Evolutionary conservation across 2,113 vertebrate species (phyloP).

Genomic region (Paradisaea rubra): DNA sequence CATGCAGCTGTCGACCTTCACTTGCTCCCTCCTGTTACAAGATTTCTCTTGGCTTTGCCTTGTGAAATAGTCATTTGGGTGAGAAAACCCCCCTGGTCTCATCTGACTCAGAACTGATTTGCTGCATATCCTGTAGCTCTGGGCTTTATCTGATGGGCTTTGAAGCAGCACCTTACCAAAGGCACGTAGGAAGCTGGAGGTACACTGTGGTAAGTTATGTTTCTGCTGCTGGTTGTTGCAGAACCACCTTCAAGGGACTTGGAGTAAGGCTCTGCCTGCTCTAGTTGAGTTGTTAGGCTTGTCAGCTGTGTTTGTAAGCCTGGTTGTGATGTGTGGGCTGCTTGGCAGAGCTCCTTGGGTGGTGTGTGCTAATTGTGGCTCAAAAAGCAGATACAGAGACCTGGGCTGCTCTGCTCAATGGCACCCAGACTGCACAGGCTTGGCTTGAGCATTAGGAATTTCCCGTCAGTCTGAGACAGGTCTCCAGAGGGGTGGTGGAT

Average conservation of each 20-base stretch:
- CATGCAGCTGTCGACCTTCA: neutral
- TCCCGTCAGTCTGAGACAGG: neutral
- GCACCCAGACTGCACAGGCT: neutral
- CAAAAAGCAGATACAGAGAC: neutral
- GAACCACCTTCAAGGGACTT: neutral
- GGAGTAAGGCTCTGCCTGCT: neutral
- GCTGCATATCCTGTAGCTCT: neutral
- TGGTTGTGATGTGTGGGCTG: neutral
- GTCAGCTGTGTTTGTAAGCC: neutral
- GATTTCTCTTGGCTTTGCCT: neutral
- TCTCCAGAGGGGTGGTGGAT: neutral
- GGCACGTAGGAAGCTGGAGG: neutral
- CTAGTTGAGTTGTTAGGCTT: fast-evolving
- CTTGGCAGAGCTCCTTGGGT: neutral
- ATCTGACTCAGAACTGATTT: neutral
- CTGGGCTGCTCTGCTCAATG: neutral
- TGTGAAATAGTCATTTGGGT: neutral
- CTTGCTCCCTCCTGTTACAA: neutral
- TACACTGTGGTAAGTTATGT: neutral
- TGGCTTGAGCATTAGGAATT: neutral
- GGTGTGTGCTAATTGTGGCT: neutral
- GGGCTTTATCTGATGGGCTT: neutral
- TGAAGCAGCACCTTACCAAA: neutral
- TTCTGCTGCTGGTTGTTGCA: neutral
- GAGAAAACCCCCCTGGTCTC: neutral